These are phyloP conservation scores for Lucinisca nassula DNA, from an alignment of 2,888 invertebrate genomes.

Conservation along the genomic window DNA sequence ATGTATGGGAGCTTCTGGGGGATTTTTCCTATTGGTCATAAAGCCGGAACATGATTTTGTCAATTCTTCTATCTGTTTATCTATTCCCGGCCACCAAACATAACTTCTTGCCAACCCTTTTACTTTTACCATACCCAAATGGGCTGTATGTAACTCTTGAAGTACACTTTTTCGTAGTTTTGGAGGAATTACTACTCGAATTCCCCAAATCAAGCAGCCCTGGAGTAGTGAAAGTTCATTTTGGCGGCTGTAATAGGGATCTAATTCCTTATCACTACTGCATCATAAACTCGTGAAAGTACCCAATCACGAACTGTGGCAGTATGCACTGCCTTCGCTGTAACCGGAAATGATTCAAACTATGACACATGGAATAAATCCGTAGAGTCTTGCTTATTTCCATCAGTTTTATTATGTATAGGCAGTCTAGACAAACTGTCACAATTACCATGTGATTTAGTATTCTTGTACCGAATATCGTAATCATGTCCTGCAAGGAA, in stretches of 20 bases:
- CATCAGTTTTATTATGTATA: neutral
- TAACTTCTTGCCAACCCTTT: constrained; percentile 76
- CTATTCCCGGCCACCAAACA: constrained; percentile 79
- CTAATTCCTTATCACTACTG: neutral
- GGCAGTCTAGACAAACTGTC: constrained; percentile 59
- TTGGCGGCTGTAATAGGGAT: constrained; percentile 19
- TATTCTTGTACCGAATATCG: constrained; percentile 33
- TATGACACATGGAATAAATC: constrained; percentile 38
- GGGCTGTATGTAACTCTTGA: constrained; percentile 77
- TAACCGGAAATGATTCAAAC: constrained; percentile 77
- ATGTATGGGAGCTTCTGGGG: constrained; percentile 68
- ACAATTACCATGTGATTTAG: constrained; percentile 60
- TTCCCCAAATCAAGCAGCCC: constrained; percentile 72
- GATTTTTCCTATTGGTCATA: constrained; percentile 42
- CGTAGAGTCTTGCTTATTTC: neutral
- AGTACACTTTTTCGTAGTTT: constrained; percentile 67
- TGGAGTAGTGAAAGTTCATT: constrained; percentile 63
- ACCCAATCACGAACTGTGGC: constrained; percentile 30
- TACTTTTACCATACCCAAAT: constrained; percentile 79
- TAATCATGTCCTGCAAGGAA: constrained; percentile 32
- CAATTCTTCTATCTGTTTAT: constrained; percentile 71
- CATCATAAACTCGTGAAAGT: constrained; percentile 28
- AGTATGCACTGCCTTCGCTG: neutral
- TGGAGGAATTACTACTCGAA: constrained; percentile 77
- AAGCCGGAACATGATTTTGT: constrained; percentile 59